Evolutionary conservation across 1,140 invertebrate genomes (phyloP), one percentile per base, ranked within the genome.

Genomic region (Lasaia peninsularis): DNA sequence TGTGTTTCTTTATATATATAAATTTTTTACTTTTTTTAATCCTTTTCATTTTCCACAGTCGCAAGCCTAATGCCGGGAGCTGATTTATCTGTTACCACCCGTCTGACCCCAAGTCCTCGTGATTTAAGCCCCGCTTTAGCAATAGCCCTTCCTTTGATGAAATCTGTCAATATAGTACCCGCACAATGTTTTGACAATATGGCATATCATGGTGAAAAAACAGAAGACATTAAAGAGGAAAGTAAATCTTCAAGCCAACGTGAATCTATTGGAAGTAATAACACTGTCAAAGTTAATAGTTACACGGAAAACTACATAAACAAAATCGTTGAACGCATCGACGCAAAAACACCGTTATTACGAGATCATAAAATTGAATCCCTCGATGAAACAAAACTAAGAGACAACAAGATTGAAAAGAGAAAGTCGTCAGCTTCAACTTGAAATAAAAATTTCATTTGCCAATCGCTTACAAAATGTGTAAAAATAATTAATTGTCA

Each of bases 181-280:
- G 65, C 79, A 12, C 88, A 90, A 58, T 90, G 88, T 65, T 90
- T 89, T 59, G 88, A 90, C 63, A 90, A 90, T 60, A 83, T 89
- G 74, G 88, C 82, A 5, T 90, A 77, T 59, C 79, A 89, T 58
- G 78, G 56, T 12, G 85, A 82, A 53, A 85, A 76, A 69, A 54
- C 64, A 21, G 83, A 83, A 68, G 69, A 75, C 3, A 67, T 34
- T n/a, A 74, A 73, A 48, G 65, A 69, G 28, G 61, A 66, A 12
- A 82, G 73, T 51, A 82, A 80, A 58, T 58, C 33, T 11, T 73
- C 73, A 2, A 86, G 78, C 54, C 64, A 77, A 54, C 80, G 78
- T 35, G 71, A 76, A 58, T 86, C 83, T 2, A 58, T 75, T 11
- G 78, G 81, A 54, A 80, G 79, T 57, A 73, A 83, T 56, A 81